Evolutionary conservation across 2,113 vertebrate genomes (phyloP).

Genomic region (Phylloscopus whistleri): DNA sequence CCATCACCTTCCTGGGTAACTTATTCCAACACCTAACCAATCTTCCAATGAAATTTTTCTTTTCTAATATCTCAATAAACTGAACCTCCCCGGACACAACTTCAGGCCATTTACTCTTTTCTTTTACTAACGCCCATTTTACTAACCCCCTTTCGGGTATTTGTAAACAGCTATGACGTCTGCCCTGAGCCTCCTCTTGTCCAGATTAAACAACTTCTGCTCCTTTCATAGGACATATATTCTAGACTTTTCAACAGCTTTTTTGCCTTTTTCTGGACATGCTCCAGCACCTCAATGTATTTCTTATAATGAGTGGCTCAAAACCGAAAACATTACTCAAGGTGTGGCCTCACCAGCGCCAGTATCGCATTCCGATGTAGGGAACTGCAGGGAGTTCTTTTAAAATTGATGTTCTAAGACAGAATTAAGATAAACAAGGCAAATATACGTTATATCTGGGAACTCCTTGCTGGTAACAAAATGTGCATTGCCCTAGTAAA

Average conservation of each 20-base stretch:
- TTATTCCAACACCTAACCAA: neutral
- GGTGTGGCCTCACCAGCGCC: fast-evolving
- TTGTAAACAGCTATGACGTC: neutral
- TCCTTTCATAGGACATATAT: neutral
- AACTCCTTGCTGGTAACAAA: neutral
- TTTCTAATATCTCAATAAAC: neutral
- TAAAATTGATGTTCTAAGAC: fast-evolving
- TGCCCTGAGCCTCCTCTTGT: neutral
- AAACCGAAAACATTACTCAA: neutral
- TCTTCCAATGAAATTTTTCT: neutral
- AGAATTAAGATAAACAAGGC: fast-evolving
- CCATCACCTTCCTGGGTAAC: neutral
- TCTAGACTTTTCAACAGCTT: neutral
- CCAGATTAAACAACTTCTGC: neutral
- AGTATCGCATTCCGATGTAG: fast-evolving
- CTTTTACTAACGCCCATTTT: neutral
- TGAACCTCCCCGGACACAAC: neutral
- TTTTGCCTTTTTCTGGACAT: neutral
- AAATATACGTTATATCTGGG: neutral
- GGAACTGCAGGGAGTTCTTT: neutral
- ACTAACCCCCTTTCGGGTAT: neutral
- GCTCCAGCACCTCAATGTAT: neutral
- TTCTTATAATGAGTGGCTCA: neutral
- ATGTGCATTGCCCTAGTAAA: fast-evolving
- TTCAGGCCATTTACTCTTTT: neutral